Evolutionary conservation across 2,113 vertebrate species (phyloP).

Genomic region (Corythaeola cristata): DNA sequence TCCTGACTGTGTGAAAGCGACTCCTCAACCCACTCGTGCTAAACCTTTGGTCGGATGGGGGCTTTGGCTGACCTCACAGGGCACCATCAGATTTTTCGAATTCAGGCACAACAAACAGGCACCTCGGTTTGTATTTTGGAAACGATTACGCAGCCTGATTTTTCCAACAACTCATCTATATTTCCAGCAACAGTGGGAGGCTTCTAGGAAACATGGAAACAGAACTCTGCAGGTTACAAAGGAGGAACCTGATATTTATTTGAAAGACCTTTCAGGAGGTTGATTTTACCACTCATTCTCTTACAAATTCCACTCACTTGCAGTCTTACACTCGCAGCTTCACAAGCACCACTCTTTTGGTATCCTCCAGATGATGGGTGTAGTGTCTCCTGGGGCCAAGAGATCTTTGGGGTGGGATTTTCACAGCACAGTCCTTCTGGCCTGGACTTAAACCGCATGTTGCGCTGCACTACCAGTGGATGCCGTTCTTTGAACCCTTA

Average conservation of each 20-base stretch:
- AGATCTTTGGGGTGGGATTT: neutral
- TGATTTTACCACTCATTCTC: neutral
- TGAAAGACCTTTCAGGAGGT: neutral
- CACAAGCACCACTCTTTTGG: neutral
- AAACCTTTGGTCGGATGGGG: too few species aligned
- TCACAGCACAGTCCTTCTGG: neutral
- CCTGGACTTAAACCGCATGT: too few species aligned
- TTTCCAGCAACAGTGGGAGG: neutral
- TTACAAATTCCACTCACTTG: neutral
- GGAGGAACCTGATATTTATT: neutral
- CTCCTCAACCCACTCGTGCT: neutral
- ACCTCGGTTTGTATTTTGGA: neutral
- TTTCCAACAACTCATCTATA: neutral
- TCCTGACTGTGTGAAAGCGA: neutral
- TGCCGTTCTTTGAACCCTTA: neutral
- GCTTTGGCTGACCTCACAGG: neutral
- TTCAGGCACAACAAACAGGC: neutral
- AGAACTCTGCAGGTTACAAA: neutral
- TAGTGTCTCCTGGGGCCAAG: neutral
- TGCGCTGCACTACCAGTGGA: neutral
- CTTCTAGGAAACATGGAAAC: neutral
- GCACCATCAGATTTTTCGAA: neutral
- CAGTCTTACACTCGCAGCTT: too few species aligned
- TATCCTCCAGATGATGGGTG: neutral
- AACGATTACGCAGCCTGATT: fast-evolving